These are phyloP conservation scores for Cacatua alba DNA, from an alignment of 2,113 vertebrate species.

Conservation along the genomic window DNA sequence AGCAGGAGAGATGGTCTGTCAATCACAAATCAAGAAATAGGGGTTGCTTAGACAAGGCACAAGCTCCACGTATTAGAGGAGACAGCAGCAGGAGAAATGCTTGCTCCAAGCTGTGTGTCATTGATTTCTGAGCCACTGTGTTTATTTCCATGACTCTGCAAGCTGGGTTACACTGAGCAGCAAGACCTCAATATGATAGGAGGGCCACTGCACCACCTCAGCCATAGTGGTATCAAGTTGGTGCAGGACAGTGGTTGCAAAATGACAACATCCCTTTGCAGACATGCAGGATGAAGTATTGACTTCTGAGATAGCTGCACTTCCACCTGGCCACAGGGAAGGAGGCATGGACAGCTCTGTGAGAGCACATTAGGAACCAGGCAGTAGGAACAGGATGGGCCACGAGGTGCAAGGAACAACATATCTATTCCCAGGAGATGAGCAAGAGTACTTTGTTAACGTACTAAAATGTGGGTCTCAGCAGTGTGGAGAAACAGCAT, in stretches of 20 bases:
- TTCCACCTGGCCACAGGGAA: not conserved
- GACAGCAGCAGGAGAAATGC: not conserved
- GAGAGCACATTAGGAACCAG: not conserved
- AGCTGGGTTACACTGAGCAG: not conserved
- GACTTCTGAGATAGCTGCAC: not conserved
- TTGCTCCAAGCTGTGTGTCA: not conserved
- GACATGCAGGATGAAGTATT: not conserved
- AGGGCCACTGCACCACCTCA: not conserved
- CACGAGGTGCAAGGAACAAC: not conserved
- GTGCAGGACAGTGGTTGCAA: not conserved
- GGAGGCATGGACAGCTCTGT: not conserved
- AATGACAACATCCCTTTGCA: not conserved
- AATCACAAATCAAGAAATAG: not conserved
- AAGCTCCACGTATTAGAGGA: not conserved
- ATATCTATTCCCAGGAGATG: not conserved
- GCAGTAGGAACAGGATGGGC: not conserved
- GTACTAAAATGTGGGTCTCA: fast-evolving
- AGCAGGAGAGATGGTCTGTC: not conserved
- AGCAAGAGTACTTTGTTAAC: not conserved
- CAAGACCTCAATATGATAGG: not conserved
- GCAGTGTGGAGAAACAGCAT: not conserved
- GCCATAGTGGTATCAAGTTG: not conserved
- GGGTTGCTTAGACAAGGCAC: not conserved
- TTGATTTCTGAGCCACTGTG: not conserved
- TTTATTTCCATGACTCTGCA: not conserved